Conservation (phyloP, 2,113 vertebrate genomes). For the Mirza zaza region DNA sequence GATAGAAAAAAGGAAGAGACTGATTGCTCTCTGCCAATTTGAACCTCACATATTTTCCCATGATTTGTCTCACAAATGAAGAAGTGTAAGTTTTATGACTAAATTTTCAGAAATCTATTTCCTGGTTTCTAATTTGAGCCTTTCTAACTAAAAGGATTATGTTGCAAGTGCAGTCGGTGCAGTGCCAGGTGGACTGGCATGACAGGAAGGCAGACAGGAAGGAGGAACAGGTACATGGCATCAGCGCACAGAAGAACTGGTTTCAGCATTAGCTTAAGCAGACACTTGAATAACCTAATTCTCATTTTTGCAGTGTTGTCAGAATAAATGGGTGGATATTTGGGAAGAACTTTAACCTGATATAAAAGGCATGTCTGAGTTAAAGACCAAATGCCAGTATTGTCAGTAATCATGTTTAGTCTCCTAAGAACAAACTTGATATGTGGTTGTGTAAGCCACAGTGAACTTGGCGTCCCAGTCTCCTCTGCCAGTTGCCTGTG, state of each 20-base stretch:
- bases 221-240: no score
- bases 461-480: background rate
- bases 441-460: background rate
- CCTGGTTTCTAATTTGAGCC: constrained; percentile 52
- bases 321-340: background rate
- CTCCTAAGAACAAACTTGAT: background rate
- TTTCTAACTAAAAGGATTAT: background rate
- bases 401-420: background rate
- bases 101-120: constrained; percentile 46
- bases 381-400: constrained; percentile 1
- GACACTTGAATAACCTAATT: background rate
- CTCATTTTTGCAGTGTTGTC: background rate
- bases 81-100: constrained; percentile 49
- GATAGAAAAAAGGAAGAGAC: background rate
- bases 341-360: background rate
- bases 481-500: background rate
- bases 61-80: constrained; percentile 48
- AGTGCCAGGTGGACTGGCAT: background rate
- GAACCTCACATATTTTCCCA: constrained; percentile 41
- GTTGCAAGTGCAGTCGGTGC: background rate
- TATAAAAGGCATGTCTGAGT: background rate
- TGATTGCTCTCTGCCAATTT: background rate
- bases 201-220: background rate
- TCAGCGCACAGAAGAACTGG: background rate
- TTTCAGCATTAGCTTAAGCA: background rate